A percentile compares a stretch with the other conserved stretches of the same genome.
These are phyloP conservation scores for Luffia ferchaultella DNA, from an alignment of 2,888 invertebrate genomes.

Conservation along the genomic window DNA sequence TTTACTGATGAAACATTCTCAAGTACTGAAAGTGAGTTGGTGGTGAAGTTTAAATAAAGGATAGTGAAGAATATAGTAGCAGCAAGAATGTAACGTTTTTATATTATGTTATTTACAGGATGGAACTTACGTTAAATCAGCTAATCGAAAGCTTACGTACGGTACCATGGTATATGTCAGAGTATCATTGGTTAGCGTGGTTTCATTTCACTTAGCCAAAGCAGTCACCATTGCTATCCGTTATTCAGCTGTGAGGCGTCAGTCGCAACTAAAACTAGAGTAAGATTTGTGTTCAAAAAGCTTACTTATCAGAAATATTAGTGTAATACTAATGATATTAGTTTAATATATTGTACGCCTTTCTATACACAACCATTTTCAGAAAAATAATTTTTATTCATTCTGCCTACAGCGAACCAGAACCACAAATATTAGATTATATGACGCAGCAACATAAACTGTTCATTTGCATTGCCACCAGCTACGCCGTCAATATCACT, in stretches of 20 bases:
- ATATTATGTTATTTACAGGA: constrained; percentile 67
- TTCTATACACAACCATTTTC: too few relatives aligned
- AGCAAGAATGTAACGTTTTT: too few relatives aligned
- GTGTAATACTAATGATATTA: too few relatives aligned
- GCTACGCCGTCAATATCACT: constrained; percentile 78
- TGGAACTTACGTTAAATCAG: constrained; percentile 81
- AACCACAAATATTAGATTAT: constrained; percentile 90
- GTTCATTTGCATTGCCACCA: constrained; percentile 84
- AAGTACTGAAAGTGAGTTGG: constrained; percentile 68
- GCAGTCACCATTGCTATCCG: constrained; percentile 88
- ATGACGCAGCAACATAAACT: constrained; percentile 93
- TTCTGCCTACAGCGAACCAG: constrained; percentile 68
- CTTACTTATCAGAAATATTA: too few relatives aligned
- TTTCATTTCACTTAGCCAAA: constrained; percentile 77
- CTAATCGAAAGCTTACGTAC: constrained; percentile 81
- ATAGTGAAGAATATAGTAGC: too few relatives aligned
- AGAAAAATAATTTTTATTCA: too few relatives aligned
- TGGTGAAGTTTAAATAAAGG: too few relatives aligned
- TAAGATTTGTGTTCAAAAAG: constrained; percentile 38
- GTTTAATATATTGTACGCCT: too few relatives aligned
- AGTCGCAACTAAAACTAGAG: constrained; percentile 84
- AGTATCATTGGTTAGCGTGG: constrained; percentile 81
- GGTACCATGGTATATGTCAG: constrained; percentile 92
- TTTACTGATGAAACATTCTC: constrained; percentile 92
- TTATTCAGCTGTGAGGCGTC: constrained; percentile 89